These are phyloP conservation scores for Littorina saxatilis DNA, from an alignment of 1,140 invertebrate species.

Conservation along the genomic window DNA sequence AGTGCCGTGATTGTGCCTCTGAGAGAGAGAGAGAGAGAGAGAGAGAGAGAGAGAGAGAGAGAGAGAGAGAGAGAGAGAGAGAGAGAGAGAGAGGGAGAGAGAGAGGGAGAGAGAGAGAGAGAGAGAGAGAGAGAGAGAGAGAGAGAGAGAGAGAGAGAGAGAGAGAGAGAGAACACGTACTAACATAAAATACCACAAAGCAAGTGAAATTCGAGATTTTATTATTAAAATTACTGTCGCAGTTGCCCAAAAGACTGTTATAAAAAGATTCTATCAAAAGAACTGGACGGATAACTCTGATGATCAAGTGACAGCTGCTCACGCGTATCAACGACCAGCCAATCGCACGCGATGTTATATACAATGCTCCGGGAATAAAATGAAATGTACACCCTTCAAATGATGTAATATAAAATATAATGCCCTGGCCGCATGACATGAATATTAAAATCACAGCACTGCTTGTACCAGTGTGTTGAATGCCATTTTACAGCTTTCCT, in stretches of 20 bases:
- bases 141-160: background rate
- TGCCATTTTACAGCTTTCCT: background rate
- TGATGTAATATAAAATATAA: background rate
- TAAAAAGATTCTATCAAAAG: background rate
- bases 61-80: background rate
- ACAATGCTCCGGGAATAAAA: slow-evolving; percentile 11
- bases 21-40: too few relatives aligned
- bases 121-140: background rate
- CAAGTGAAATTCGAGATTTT: background rate
- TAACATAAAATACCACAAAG: background rate
- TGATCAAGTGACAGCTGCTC: slow-evolving; percentile 8
- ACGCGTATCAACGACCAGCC: background rate
- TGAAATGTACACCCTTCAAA: background rate
- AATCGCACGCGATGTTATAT: slow-evolving; percentile 25
- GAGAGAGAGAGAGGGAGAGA: background rate
- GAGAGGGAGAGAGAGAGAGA: background rate
- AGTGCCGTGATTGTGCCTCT: too few relatives aligned
- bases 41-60: background rate
- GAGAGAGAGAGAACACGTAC: background rate
- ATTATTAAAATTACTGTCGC: background rate
- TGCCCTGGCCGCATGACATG: background rate
- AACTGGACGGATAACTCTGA: slow-evolving; percentile 28
- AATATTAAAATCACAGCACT: background rate
- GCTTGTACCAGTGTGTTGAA: background rate
- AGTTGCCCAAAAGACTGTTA: background rate